phyloP scores from a whole-genome alignment of 2,113 vertebrate genomes.

The Centropus bengalensis region DNA sequence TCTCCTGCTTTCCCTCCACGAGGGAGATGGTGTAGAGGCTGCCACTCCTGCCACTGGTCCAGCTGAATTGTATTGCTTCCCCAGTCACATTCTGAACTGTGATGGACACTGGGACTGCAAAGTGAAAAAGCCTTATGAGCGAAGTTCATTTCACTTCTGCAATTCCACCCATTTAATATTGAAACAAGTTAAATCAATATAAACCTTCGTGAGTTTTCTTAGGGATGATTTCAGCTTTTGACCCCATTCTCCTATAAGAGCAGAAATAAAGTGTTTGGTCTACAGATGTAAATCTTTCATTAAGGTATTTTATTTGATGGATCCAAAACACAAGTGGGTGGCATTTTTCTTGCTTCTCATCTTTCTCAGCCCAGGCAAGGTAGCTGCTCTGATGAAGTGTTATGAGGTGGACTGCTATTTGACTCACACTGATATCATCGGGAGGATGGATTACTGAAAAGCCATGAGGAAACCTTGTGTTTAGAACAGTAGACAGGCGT shows the following conservation, averaged over 20 bases:
- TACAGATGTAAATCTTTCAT: neutral
- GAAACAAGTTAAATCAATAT: neutral
- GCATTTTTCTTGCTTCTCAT: neutral
- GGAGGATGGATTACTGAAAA: neutral
- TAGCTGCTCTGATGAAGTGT: neutral
- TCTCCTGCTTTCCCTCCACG: neutral
- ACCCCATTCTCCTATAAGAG: neutral
- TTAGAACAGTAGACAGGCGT: neutral
- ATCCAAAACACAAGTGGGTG: neutral
- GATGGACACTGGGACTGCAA: conserved; percentile 28
- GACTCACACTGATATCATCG: neutral
- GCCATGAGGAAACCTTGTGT: neutral
- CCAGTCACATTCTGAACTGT: neutral
- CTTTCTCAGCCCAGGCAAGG: neutral
- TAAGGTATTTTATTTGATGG: neutral
- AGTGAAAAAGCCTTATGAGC: neutral
- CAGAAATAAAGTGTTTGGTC: neutral
- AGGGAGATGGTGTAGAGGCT: neutral
- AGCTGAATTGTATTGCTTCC: conserved; percentile 23
- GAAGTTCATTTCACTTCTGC: neutral
- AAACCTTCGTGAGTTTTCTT: neutral
- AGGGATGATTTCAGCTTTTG: neutral
- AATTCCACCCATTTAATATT: neutral
- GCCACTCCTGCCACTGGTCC: neutral
- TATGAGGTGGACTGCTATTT: neutral